Percentiles rank a stretch among this genome's conserved stretches.
phyloP scores from a whole-genome alignment of 2,113 vertebrate species.

The Mirza zaza region DNA sequence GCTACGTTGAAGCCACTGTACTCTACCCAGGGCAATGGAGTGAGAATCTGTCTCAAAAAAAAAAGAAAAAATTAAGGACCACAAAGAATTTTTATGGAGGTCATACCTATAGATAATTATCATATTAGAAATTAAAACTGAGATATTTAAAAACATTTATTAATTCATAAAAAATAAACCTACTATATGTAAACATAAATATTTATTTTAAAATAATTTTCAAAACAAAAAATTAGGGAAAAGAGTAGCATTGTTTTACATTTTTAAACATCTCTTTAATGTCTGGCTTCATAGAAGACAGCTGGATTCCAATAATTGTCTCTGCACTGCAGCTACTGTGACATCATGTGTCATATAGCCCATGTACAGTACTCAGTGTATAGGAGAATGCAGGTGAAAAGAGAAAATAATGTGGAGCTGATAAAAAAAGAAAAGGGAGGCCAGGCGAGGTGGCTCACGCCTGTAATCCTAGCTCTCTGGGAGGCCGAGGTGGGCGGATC shows the following conservation, averaged over 20 bases:
- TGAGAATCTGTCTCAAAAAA: too few species aligned
- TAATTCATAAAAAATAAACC: constrained; percentile 9
- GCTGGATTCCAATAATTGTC: constrained; percentile 14
- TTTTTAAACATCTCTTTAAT: constrained; percentile 60
- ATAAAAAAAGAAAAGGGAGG: too few species aligned
- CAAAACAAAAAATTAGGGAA: neutral
- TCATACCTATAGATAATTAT: constrained; percentile 23
- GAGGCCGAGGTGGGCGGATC: too few species aligned
- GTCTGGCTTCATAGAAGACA: constrained; percentile 29
- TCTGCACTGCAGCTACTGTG: constrained; percentile 42
- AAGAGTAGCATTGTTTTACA: constrained; percentile 39
- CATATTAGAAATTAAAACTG: neutral
- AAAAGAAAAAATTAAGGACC: constrained; percentile 7
- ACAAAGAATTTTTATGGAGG: neutral
- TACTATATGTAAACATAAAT: constrained; percentile 11
- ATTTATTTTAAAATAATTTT: constrained; percentile 27
- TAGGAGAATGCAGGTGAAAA: neutral
- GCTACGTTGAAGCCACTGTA: too few species aligned
- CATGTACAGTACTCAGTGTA: neutral
- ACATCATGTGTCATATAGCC: neutral
- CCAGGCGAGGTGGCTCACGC: too few species aligned
- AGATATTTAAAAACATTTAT: constrained; percentile 6
- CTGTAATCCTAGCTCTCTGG: too few species aligned
- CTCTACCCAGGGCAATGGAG: too few species aligned
- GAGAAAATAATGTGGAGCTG: neutral